These are phyloP conservation scores for Daktulosphaira vitifoliae DNA, from an alignment of 1,140 invertebrate species.

Conservation along the genomic window DNA sequence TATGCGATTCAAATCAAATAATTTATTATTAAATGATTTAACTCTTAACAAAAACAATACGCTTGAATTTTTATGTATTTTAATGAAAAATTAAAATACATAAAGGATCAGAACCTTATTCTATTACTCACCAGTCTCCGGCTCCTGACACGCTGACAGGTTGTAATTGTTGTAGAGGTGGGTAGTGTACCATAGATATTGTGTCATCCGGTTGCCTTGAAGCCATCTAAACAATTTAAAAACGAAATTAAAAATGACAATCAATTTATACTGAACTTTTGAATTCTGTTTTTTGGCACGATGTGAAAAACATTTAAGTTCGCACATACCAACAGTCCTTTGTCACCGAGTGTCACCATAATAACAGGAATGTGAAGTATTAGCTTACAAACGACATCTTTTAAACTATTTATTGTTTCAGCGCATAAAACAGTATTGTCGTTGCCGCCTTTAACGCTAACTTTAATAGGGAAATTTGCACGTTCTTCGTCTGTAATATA, in stretches of 20 bases:
- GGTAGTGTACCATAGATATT: conserved; percentile 26
- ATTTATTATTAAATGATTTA: no score
- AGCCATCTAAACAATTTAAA: conserved; percentile 19
- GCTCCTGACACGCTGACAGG: conserved; percentile 34
- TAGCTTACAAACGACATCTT: conserved; percentile 19
- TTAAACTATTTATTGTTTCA: conserved; percentile 18
- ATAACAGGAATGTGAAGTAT: conserved; percentile 34
- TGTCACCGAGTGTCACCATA: conserved; percentile 36
- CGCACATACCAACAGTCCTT: conserved; percentile 36
- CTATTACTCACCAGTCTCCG: conserved; percentile 34
- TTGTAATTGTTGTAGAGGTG: neutral
- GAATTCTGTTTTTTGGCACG: no score
- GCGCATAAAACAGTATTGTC: conserved; percentile 24
- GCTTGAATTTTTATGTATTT: no score
- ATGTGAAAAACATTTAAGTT: no score
- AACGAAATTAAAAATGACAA: neutral
- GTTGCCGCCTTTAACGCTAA: conserved; percentile 28
- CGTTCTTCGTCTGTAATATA: conserved; percentile 6
- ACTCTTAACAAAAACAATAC: no score
- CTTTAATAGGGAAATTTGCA: conserved; percentile 24
- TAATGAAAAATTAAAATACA: no score
- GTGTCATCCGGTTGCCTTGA: conserved; percentile 7
- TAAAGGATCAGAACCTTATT: no score
- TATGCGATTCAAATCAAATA: no score
- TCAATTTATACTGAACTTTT: no score